Conservation (phyloP, 2,888 invertebrate species). For the Agrilus biguttatus region DNA sequence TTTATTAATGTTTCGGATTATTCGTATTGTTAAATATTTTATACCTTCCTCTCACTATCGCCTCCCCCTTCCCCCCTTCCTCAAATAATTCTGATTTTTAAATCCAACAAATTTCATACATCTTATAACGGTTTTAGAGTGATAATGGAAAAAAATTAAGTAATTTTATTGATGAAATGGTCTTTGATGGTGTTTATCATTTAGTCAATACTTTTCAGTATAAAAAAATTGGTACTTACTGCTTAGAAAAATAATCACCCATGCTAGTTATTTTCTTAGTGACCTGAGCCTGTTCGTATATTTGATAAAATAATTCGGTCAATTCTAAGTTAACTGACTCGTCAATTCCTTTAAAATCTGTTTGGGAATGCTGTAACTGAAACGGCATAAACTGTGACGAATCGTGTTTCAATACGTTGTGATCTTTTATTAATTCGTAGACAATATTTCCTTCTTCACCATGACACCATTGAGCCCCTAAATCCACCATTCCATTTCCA, state of each 20-base stretch:
- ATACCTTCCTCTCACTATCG: no score
- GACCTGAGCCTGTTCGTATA: conserved; percentile 8
- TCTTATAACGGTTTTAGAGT: no score
- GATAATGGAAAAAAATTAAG: no score
- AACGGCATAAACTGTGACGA: conserved; percentile 9
- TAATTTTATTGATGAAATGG: no score
- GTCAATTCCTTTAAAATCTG: conserved; percentile 5
- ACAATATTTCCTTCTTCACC: conserved; percentile 17
- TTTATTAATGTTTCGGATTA: no score
- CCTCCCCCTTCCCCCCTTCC: no score
- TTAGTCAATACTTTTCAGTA: no score
- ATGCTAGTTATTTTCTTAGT: conserved; percentile 7
- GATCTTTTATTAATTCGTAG: conserved; percentile 13
- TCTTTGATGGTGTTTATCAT: no score
- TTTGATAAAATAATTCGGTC: conserved; percentile 6
- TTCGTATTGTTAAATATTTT: no score
- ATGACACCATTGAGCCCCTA: conserved; percentile 19
- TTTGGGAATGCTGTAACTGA: conserved; percentile 6
- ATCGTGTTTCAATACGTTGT: conserved; percentile 8
- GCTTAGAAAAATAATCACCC: conserved; percentile 9
- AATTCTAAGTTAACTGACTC: conserved; percentile 3
- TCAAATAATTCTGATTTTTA: no score
- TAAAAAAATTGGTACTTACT: conserved; percentile 5
- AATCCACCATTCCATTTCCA: conserved; percentile 15
- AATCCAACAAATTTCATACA: no score